Evolutionary conservation across 2,888 invertebrate species (phyloP).

Genomic region (Synergus laeviventris): DNA sequence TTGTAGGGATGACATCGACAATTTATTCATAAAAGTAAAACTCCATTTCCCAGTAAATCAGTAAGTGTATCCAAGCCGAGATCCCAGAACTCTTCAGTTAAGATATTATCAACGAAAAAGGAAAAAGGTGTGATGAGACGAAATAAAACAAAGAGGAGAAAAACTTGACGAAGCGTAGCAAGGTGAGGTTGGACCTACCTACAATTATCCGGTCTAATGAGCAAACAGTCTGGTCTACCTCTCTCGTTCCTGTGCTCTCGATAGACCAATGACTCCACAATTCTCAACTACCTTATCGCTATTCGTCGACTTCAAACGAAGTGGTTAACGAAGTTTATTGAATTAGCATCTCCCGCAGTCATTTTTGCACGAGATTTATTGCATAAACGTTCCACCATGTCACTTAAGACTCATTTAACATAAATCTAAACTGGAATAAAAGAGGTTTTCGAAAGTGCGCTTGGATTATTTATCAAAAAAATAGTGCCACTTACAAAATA

Average conservation of each 20-base stretch:
- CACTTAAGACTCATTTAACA: background rate
- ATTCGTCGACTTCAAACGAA: conserved; percentile 50
- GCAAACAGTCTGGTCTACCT: conserved; percentile 70
- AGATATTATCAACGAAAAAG: background rate
- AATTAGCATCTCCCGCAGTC: conserved; percentile 68
- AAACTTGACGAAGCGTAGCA: conserved; percentile 55
- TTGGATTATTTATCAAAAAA: too few species aligned
- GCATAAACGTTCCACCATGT: background rate
- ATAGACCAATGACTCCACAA: conserved; percentile 54
- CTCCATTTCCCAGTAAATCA: too few species aligned
- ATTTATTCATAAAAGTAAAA: background rate
- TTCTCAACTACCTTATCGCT: conserved; percentile 46
- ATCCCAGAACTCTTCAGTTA: too few species aligned
- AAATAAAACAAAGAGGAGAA: conserved; percentile 54
- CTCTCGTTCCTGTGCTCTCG: conserved; percentile 52
- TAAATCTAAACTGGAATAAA: background rate
- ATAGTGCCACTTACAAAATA: background rate
- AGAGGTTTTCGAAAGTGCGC: background rate
- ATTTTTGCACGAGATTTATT: conserved; percentile 52
- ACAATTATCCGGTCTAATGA: conserved; percentile 75
- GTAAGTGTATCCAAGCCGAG: too few species aligned
- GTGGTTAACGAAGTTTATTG: conserved; percentile 70
- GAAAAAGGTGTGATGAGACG: conserved; percentile 22
- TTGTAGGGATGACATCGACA: background rate
- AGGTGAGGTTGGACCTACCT: conserved; percentile 65